Evolutionary conservation across 92 coral and sea anemone genomes (phyloP).

Genomic region (Zoanthus sociatus): DNA sequence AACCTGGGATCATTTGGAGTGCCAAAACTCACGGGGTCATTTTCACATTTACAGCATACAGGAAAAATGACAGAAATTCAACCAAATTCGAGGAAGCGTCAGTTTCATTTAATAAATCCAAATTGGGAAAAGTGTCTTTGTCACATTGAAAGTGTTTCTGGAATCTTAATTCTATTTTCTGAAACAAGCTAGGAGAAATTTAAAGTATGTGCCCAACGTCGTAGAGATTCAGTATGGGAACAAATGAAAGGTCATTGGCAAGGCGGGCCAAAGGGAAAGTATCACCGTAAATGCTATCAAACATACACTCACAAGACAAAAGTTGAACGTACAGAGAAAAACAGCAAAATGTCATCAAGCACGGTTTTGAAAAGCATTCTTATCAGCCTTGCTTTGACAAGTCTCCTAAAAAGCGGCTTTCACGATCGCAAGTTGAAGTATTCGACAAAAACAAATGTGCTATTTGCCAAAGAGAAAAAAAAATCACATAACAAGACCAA

Average conservation of each 20-base stretch:
- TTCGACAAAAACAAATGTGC: constrained; percentile 61
- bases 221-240: constrained; percentile 47
- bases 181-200: constrained; percentile 57
- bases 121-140: constrained; percentile 51
- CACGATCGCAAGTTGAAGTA: constrained; percentile 36
- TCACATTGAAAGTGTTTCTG: constrained; percentile 51
- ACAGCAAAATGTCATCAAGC: constrained; percentile 30
- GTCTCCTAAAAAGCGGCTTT: constrained; percentile 51
- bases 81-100: background rate
- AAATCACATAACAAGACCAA: constrained; percentile 25
- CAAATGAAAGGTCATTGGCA: constrained; percentile 55
- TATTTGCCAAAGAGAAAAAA: constrained; percentile 57
- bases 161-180: constrained; percentile 40
- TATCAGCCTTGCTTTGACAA: constrained; percentile 11
- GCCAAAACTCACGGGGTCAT: constrained; percentile 20
- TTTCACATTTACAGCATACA: constrained; percentile 1
- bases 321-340: constrained; percentile 33
- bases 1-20: constrained; percentile 16
- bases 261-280: constrained; percentile 59
- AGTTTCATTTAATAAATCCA: background rate
- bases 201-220: constrained; percentile 39
- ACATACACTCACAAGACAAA: constrained; percentile 51
- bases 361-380: constrained; percentile 9
- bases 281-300: constrained; percentile 66
- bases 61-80: constrained; percentile 21